phyloP scores from a whole-genome alignment of 2,797 vertebrate species.

The Ataeniobius toweri region DNA sequence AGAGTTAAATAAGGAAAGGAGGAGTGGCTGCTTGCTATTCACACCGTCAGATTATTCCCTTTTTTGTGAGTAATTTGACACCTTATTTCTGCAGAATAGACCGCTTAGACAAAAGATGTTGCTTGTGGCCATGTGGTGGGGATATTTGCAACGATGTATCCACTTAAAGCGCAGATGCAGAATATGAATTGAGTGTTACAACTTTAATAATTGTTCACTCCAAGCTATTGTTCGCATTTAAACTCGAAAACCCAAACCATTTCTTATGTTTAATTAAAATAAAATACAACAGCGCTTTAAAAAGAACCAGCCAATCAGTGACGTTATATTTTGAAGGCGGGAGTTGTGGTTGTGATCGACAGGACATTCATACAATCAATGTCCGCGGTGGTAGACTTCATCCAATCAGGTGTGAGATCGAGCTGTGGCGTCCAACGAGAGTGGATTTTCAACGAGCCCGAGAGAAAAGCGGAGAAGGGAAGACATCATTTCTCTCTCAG shows the following conservation, averaged over 20 bases:
- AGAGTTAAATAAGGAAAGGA: constrained; percentile 72
- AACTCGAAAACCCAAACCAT: constrained; percentile 24
- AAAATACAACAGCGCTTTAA: constrained; percentile 63
- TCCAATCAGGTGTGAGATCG: constrained; percentile 70
- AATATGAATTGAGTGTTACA: neutral
- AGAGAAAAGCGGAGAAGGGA: constrained; percentile 71
- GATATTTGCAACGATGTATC: constrained; percentile 22
- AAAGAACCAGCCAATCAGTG: constrained; percentile 70
- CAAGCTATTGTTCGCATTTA: constrained; percentile 35
- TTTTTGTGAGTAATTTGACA: constrained; percentile 71
- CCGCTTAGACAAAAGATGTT: constrained; percentile 64
- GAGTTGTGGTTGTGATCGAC: constrained; percentile 37
- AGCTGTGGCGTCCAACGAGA: constrained; percentile 66
- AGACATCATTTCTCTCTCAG: constrained; percentile 80
- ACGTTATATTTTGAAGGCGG: constrained; percentile 39
- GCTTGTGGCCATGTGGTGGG: constrained; percentile 2
- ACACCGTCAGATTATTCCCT: constrained; percentile 47
- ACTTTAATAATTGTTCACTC: constrained; percentile 6
- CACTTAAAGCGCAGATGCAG: neutral
- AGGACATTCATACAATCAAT: constrained; percentile 57
- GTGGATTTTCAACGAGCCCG: constrained; percentile 69
- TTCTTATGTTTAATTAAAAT: constrained; percentile 21
- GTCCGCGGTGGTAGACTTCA: neutral
- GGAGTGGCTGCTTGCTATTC: constrained; percentile 61
- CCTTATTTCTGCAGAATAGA: constrained; percentile 40